Base-by-base conservation (phyloP, 1,140 invertebrate species). In the Drosophila sproati region DNA sequence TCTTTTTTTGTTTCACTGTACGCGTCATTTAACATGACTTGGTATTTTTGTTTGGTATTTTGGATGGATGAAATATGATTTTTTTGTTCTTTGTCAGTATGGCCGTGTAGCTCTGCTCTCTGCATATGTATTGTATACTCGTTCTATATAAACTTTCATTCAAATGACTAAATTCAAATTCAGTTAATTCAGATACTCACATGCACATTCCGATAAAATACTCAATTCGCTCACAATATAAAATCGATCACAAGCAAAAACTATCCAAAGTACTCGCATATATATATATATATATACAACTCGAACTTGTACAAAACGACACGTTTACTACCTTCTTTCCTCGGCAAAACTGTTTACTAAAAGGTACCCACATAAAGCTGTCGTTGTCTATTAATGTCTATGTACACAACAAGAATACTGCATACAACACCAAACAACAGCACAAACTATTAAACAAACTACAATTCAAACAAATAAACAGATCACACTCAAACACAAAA, bases 311-410 rank as follows among this genome's bases (percentile, higher is more conserved):
- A 86, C 82, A 90, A 94, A 94, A 94, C 94, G 94, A 93, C 94
- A 95, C 94, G 95, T 95, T 74, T 83, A 91, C 90, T 87, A 90
- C 90, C 94, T 94, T 94, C 86, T 88, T 88, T 88, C 85, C 85
- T 89, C 83, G 77, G 83, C 80, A 74, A 94, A 83, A 93, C 86
- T 91, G 94, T 77, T 83, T 72, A 94, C 94, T 93, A 92, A 93
- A 94, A 95, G 95, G 94, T 95, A 88, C 80, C 83, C 80, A 83
- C 77, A 80, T 70, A 59, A 72, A 62, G 69, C 75, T 78, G 72
- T 74, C 72, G 72, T 62, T 88, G 63, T 69, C 59, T 77, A 35
- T 69, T 72, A 67, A 66, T 75, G 55, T 78, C 51, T 72, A 51
- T 43, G 39, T 43, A 74, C 64, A 64, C 61, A 51, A 70, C 48